A percentile compares a stretch with the other conserved stretches of the same genome.
These are phyloP conservation scores for Epinephelus malabaricus DNA, from an alignment of 2,797 vertebrate genomes.

Conservation along the genomic window DNA sequence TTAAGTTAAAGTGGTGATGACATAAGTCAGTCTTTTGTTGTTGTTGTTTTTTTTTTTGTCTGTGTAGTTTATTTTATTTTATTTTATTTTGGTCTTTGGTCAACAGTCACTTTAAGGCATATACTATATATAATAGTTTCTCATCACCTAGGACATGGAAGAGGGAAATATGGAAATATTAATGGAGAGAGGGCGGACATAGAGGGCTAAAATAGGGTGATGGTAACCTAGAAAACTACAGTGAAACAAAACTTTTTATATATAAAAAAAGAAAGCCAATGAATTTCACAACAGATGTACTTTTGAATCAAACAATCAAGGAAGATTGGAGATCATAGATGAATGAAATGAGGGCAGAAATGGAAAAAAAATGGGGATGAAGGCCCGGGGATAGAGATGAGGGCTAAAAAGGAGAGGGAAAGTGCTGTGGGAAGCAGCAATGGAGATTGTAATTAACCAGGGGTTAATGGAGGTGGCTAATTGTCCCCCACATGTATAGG, in stretches of 20 bases:
- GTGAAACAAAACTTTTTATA: slow-evolving; percentile 30
- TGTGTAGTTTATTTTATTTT: background rate
- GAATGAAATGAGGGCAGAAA: slow-evolving; percentile 72
- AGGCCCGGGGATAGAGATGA: slow-evolving; percentile 76
- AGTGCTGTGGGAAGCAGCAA: slow-evolving; percentile 83
- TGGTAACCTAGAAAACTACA: slow-evolving; percentile 67
- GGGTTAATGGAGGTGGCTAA: slow-evolving; percentile 91
- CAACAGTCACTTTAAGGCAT: background rate
- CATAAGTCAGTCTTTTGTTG: background rate
- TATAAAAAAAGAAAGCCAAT: slow-evolving; percentile 1
- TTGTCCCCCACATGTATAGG: slow-evolving; percentile 88
- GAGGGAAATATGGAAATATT: slow-evolving; percentile 19
- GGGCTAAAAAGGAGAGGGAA: slow-evolving; percentile 73
- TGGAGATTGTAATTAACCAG: slow-evolving; percentile 87
- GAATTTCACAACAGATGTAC: slow-evolving; percentile 51
- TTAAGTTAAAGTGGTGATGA: background rate
- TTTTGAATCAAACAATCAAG: slow-evolving; percentile 65
- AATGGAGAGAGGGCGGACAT: slow-evolving; percentile 8
- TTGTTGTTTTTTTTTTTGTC: background rate
- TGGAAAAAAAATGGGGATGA: slow-evolving; percentile 63
- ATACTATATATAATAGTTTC: background rate
- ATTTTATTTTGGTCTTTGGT: background rate
- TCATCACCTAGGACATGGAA: slow-evolving; percentile 15
- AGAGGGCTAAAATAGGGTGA: slow-evolving; percentile 24
- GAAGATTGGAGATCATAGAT: slow-evolving; percentile 55